phyloP scores from a whole-genome alignment of 2,797 vertebrate genomes.

The Gallirallus australis region DNA sequence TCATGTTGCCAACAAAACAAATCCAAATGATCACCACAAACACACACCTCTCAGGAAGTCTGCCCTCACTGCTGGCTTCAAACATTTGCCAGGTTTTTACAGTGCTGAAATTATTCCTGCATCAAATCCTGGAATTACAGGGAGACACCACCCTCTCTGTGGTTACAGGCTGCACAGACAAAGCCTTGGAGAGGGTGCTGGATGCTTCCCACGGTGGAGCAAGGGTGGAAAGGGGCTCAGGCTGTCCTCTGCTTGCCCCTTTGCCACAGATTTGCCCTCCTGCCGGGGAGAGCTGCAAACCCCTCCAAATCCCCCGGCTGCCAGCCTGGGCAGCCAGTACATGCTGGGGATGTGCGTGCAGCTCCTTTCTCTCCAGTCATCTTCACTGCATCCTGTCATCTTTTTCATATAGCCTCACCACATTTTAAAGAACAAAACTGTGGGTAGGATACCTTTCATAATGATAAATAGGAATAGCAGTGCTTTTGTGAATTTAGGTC shows the following conservation, averaged over 20 bases:
- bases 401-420: slow-evolving; percentile 16
- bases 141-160: slow-evolving; percentile 29
- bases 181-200: not conserved
- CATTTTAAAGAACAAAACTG: slow-evolving; percentile 41
- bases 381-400: not conserved
- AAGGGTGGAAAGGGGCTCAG: not conserved
- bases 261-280: not conserved
- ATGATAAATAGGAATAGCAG: slow-evolving; percentile 67
- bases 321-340: not conserved
- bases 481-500: slow-evolving; percentile 76
- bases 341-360: fast-evolving
- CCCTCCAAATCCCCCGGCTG: not conserved
- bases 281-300: not conserved
- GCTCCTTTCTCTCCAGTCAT: not conserved
- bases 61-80: not conserved
- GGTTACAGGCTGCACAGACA: not conserved
- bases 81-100: not conserved
- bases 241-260: not conserved
- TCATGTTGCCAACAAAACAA: not conserved
- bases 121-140: slow-evolving; percentile 2
- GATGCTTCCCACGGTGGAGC: not conserved
- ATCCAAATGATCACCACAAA: not conserved
- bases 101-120: slow-evolving; percentile 43
- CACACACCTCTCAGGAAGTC: slow-evolving; percentile 27
- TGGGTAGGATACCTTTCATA: slow-evolving; percentile 59